These are phyloP conservation scores for Mythimna albipuncta DNA, from an alignment of 2,888 invertebrate species.

Conservation along the genomic window DNA sequence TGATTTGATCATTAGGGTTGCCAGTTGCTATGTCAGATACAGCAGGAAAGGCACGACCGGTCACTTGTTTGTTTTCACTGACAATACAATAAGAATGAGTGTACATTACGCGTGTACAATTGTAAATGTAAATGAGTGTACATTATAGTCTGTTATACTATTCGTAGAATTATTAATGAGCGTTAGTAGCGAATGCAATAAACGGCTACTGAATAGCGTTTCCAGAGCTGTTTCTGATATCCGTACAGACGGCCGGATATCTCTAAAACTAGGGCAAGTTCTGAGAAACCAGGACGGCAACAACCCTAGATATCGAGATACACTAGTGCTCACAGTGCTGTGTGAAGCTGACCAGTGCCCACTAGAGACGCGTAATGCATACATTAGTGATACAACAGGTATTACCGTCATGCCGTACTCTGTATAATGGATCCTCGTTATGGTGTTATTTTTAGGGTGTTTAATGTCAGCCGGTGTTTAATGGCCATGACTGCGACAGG, in stretches of 20 bases:
- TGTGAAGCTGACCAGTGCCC: slow-evolving; percentile 46
- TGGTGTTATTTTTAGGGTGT: slow-evolving; percentile 31
- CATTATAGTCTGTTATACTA: slow-evolving; percentile 39
- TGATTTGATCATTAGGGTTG: slow-evolving; percentile 56
- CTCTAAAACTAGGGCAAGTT: slow-evolving; percentile 51
- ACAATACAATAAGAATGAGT: slow-evolving; percentile 42
- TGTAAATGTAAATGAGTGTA: too few relatives aligned
- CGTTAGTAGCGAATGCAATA: slow-evolving; percentile 19
- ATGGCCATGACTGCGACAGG: slow-evolving; percentile 41
- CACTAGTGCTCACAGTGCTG: slow-evolving; percentile 30
- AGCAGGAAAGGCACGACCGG: slow-evolving; percentile 13
- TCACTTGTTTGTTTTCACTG: slow-evolving; percentile 46
- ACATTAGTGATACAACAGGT: slow-evolving; percentile 55
- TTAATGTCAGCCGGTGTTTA: slow-evolving; percentile 29
- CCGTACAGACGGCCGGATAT: slow-evolving; percentile 54
- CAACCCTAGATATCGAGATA: slow-evolving; percentile 61
- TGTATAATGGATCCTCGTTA: slow-evolving; percentile 17
- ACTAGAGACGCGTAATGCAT: slow-evolving; percentile 50
- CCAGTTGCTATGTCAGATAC: slow-evolving; percentile 31
- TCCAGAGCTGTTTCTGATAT: slow-evolving; percentile 53
- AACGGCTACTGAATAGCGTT: slow-evolving; percentile 18
- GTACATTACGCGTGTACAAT: slow-evolving; percentile 33
- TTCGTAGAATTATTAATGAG: slow-evolving; percentile 31
- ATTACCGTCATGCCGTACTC: slow-evolving; percentile 23
- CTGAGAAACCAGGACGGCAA: slow-evolving; percentile 58